Evolutionary conservation across 2,797 vertebrate species (phyloP).

Genomic region (Sebastes alutus): DNA sequence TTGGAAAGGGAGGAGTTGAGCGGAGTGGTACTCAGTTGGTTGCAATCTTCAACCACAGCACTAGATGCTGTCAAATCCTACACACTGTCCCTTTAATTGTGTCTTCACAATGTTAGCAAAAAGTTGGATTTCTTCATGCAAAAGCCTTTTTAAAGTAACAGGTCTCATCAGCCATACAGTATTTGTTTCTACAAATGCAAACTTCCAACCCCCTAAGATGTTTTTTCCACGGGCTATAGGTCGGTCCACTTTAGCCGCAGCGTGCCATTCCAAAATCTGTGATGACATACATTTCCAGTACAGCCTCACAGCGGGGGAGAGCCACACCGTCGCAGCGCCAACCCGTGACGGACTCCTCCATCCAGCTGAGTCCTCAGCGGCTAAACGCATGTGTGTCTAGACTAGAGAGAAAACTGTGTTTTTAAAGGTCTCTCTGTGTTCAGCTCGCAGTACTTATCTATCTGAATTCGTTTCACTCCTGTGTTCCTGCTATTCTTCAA

Average conservation of each 20-base stretch:
- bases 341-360: background rate
- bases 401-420: background rate
- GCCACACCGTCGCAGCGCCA: background rate
- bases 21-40: no score
- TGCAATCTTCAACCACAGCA: no score
- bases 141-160: background rate
- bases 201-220: background rate
- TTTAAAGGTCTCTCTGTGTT: background rate
- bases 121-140: background rate
- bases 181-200: background rate
- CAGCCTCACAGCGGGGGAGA: background rate
- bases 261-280: background rate
- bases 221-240: background rate
- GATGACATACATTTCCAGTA: background rate
- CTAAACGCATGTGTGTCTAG: background rate
- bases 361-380: background rate
- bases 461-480: background rate
- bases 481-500: background rate
- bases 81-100: background rate
- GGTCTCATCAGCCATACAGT: background rate
- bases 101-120: background rate
- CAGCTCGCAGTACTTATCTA: background rate
- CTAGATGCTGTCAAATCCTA: background rate
- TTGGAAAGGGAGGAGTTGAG: background rate
- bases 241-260: background rate